Evolutionary conservation across 92 coral and sea anemone species (phyloP).

Genomic region (Porites cylindrica): DNA sequence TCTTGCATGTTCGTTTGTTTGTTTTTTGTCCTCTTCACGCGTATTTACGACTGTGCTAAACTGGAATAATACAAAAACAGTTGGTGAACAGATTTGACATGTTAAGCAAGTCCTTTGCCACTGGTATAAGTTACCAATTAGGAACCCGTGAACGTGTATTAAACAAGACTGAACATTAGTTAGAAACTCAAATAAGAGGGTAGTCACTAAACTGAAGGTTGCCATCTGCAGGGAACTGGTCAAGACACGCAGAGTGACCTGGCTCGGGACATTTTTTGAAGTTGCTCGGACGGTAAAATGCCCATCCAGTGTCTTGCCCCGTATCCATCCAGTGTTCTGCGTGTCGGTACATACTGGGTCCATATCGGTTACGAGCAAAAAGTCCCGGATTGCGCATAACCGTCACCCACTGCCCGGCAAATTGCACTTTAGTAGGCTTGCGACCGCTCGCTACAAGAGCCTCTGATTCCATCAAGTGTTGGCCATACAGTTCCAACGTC

Average conservation of each 20-base stretch:
- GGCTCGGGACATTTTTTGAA: conserved; percentile 81
- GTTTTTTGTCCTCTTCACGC: too few relatives aligned
- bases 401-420: conserved; percentile 94
- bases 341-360: conserved; percentile 84
- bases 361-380: conserved; percentile 97
- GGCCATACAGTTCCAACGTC: conserved; percentile 95
- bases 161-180: neutral
- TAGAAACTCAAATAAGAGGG: neutral
- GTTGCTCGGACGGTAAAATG: conserved; percentile 82
- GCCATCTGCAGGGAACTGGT: conserved; percentile 93
- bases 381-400: conserved; percentile 99
- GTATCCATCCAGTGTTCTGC: conserved; percentile 97
- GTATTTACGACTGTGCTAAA: too few relatives aligned
- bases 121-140: too few relatives aligned
- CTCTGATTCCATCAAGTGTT: conserved; percentile 98
- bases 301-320: conserved; percentile 93
- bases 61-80: too few relatives aligned
- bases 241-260: conserved; percentile 94
- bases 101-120: too few relatives aligned
- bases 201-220: conserved; percentile 90
- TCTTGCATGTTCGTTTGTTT: too few relatives aligned
- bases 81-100: too few relatives aligned
- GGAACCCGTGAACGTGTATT: too few relatives aligned
- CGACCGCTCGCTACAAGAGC: conserved; percentile 89
- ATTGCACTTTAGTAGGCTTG: conserved; percentile 91